Percentiles rank a stretch among this genome's conserved stretches.
Evolutionary conservation across 2,888 invertebrate species (phyloP).

Genomic region (Nomada ferruginata): DNA sequence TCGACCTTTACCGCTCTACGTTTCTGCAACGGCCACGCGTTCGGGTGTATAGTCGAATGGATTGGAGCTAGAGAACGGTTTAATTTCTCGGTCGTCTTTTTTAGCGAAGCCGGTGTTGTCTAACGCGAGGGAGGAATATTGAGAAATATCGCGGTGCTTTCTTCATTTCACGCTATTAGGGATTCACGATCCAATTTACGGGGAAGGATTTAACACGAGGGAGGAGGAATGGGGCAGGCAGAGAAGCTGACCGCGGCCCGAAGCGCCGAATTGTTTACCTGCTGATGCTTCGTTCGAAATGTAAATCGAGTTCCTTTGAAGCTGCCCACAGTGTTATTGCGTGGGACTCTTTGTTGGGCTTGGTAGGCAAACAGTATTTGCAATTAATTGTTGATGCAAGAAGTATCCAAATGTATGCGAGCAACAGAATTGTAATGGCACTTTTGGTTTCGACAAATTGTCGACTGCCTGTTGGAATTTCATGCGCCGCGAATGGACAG

Average conservation of each 20-base stretch:
- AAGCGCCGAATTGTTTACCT: slow-evolving; percentile 40
- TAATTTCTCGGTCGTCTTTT: neutral
- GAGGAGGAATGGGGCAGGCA: slow-evolving; percentile 18
- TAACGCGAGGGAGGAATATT: neutral
- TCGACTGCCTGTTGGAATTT: neutral
- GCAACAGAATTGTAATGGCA: neutral
- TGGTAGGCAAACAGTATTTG: too few species aligned
- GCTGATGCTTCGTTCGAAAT: slow-evolving; percentile 30
- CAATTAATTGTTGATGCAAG: too few species aligned
- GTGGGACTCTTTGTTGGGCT: too few species aligned
- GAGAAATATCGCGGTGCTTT: slow-evolving; percentile 2
- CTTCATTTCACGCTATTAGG: slow-evolving; percentile 27
- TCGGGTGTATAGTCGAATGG: neutral
- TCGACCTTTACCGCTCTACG: neutral
- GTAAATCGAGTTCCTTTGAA: slow-evolving; percentile 43
- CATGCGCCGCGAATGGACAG: slow-evolving; percentile 29
- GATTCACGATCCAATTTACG: slow-evolving; percentile 59
- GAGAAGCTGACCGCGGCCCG: slow-evolving; percentile 18
- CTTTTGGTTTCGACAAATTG: slow-evolving; percentile 19
- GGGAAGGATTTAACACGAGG: slow-evolving; percentile 52
- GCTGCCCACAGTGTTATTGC: neutral
- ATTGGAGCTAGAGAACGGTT: neutral
- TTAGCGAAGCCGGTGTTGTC: neutral
- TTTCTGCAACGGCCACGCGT: neutral
- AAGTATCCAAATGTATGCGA: too few species aligned